Percentiles rank a stretch among this genome's conserved stretches.
phyloP scores from a whole-genome alignment of 2,113 vertebrate species.

The Nothocercus nigrocapillus region DNA sequence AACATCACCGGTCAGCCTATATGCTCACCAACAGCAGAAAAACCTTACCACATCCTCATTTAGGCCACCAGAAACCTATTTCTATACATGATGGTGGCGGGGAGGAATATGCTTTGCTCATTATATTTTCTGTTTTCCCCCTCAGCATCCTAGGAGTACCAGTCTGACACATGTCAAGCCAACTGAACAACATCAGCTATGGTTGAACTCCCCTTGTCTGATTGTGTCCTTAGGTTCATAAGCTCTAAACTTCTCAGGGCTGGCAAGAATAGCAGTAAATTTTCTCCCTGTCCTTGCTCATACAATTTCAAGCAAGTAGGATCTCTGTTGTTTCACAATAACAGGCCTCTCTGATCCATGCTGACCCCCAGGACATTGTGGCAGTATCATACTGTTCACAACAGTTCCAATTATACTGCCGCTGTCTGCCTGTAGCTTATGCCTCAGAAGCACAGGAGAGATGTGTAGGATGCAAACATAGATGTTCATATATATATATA shows the following conservation, averaged over 20 bases:
- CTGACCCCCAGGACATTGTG: neutral
- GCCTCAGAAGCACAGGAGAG: neutral
- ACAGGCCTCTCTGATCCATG: neutral
- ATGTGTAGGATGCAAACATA: neutral
- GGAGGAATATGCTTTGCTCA: neutral
- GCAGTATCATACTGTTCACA: neutral
- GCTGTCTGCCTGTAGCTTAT: neutral
- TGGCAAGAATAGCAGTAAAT: neutral
- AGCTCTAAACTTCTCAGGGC: neutral
- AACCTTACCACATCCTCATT: neutral
- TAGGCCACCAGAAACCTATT: neutral
- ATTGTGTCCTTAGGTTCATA: neutral
- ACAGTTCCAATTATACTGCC: neutral
- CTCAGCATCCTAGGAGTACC: neutral
- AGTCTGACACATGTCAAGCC: neutral
- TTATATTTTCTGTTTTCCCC: neutral
- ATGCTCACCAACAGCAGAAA: neutral
- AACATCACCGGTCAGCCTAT: neutral
- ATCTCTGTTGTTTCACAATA: neutral
- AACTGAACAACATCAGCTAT: neutral
- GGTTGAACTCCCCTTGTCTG: neutral
- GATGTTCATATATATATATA: too few relatives aligned
- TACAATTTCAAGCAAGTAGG: neutral
- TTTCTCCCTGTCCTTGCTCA: neutral
- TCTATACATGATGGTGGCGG: neutral